phyloP scores from a whole-genome alignment of 1,140 invertebrate species.

The Spodoptera litura region DNA sequence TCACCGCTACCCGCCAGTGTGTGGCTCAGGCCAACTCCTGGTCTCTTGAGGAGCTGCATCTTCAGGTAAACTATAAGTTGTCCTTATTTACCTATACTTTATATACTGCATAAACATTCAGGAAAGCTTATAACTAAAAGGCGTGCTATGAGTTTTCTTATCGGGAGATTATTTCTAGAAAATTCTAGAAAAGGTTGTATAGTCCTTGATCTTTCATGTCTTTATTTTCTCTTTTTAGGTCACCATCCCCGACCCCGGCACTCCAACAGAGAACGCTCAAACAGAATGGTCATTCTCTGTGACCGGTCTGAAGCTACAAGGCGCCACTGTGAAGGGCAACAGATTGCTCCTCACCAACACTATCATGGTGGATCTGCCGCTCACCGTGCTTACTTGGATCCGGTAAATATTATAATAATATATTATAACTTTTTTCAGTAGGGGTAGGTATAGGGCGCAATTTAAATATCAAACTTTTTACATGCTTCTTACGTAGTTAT shows the following conservation, averaged over 20 bases:
- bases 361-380: slow-evolving; percentile 97
- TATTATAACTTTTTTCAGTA: background rate
- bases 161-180: too few relatives aligned
- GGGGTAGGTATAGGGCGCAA: too few relatives aligned
- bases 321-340: slow-evolving; percentile 96
- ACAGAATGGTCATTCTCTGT: slow-evolving; percentile 94
- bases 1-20: slow-evolving; percentile 99
- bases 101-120: too few relatives aligned
- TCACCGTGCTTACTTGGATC: slow-evolving; percentile 95
- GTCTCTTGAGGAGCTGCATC: slow-evolving; percentile 97
- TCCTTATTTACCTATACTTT: too few relatives aligned
- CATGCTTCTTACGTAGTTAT: too few relatives aligned
- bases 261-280: slow-evolving; percentile 85
- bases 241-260: slow-evolving; percentile 88
- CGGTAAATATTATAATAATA: slow-evolving; percentile 82
- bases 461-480: background rate
- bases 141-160: too few relatives aligned
- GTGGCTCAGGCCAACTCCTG: slow-evolving; percentile 97
- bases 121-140: too few relatives aligned
- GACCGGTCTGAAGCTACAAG: slow-evolving; percentile 96
- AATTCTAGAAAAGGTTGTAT: too few relatives aligned
- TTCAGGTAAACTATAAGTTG: slow-evolving; percentile 90
- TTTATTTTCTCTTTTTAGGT: slow-evolving; percentile 64
- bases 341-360: slow-evolving; percentile 96
- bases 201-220: too few relatives aligned